A percentile compares a stretch with the other conserved stretches of the same genome.
phyloP scores from a whole-genome alignment of 1,140 invertebrate species.

The Solen grandis region DNA sequence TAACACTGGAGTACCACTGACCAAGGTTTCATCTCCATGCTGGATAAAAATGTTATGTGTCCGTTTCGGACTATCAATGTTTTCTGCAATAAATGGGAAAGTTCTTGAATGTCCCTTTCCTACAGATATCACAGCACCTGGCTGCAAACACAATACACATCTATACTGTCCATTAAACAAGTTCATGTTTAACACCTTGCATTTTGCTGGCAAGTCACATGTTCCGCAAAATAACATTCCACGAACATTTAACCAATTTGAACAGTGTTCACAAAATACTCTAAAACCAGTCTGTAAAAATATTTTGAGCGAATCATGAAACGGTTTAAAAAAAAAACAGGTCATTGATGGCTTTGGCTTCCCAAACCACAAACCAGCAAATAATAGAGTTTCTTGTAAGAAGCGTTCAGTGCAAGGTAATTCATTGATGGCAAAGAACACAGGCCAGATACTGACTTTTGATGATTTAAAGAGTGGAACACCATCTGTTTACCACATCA shows the following conservation, averaged over 20 bases:
- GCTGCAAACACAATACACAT: conserved; percentile 28
- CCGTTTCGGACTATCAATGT: conserved; percentile 7
- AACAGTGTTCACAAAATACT: conserved; percentile 27
- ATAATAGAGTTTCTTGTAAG: conserved; percentile 15
- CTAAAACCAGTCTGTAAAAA: conserved; percentile 17
- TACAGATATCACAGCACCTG: conserved; percentile 9
- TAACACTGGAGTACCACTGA: neutral
- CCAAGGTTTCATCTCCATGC: conserved; percentile 30
- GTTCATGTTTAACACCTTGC: conserved; percentile 39
- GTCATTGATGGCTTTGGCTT: conserved; percentile 30
- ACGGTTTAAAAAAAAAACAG: conserved; percentile 36
- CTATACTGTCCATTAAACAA: conserved; percentile 31
- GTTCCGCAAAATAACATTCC: conserved; percentile 20
- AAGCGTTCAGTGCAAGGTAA: conserved; percentile 4
- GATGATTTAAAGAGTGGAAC: conserved; percentile 47
- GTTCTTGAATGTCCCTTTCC: conserved; percentile 36
- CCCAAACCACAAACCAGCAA: conserved; percentile 7
- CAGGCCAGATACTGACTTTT: conserved; percentile 41
- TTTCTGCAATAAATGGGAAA: conserved; percentile 20
- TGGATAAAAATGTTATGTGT: conserved; percentile 31
- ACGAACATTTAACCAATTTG: neutral
- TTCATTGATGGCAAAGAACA: conserved; percentile 42
- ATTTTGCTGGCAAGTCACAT: conserved; percentile 41
- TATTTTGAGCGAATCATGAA: conserved; percentile 21
- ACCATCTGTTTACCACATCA: conserved; percentile 47